A percentile compares a stretch with the other conserved stretches of the same genome.
These are phyloP conservation scores for Phylloscopus whistleri DNA, from an alignment of 2,113 vertebrate genomes.

Conservation along the genomic window DNA sequence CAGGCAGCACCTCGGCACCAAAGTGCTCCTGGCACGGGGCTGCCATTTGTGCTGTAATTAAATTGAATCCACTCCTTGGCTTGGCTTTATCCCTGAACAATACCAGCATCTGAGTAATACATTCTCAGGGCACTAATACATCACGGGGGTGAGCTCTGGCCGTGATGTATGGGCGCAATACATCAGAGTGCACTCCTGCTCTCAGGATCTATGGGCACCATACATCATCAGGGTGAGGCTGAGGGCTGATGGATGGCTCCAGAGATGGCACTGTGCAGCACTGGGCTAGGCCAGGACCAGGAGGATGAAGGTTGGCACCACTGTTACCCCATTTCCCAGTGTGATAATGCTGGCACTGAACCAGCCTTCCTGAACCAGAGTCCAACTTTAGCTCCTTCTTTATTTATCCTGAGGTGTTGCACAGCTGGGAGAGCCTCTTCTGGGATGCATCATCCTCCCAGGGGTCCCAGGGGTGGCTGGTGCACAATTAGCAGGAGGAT, in stretches of 20 bases:
- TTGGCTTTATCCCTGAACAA: conserved; percentile 74
- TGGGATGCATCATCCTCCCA: background rate
- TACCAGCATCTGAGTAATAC: conserved; percentile 63
- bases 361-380: background rate
- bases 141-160: conserved; percentile 65
- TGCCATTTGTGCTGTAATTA: conserved; percentile 73
- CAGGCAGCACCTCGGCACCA: conserved; percentile 55
- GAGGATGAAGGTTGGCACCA: conserved; percentile 25
- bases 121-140: conserved; percentile 74
- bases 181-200: conserved; percentile 69
- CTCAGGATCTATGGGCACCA: conserved; percentile 71
- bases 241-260: conserved; percentile 68
- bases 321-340: background rate
- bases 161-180: conserved; percentile 68
- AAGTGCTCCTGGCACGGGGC: background rate
- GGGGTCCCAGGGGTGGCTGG: background rate
- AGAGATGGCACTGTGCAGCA: conserved; percentile 53
- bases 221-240: conserved; percentile 70
- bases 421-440: background rate
- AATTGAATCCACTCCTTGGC: conserved; percentile 76
- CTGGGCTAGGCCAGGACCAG: conserved; percentile 35
- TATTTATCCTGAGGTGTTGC: background rate
- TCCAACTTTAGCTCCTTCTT: conserved; percentile 11
- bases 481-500: conserved; percentile 2
- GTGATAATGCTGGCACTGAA: background rate